Evolutionary conservation across 2,888 invertebrate species (phyloP).

Genomic region (Drosophila subsilvestris): DNA sequence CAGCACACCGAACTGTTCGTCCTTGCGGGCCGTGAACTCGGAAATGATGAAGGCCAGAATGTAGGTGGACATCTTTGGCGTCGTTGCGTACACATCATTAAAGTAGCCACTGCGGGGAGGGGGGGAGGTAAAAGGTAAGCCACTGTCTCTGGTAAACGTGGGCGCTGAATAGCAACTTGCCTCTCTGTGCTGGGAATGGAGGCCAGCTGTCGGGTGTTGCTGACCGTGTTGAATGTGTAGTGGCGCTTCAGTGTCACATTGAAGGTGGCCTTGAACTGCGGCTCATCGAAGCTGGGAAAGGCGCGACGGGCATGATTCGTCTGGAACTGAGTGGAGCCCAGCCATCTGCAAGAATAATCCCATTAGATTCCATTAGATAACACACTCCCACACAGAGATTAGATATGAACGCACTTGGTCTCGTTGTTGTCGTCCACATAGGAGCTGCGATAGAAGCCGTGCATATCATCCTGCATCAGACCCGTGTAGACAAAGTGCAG

Average conservation of each 20-base stretch:
- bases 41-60: conserved; percentile 91
- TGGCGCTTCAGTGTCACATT: conserved; percentile 84
- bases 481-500: conserved; percentile 85
- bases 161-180: conserved; percentile 64
- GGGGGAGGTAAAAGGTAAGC: not conserved
- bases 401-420: conserved; percentile 67
- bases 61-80: conserved; percentile 90
- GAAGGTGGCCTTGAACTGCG: conserved; percentile 89
- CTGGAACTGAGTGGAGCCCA: conserved; percentile 89
- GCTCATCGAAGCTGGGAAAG: conserved; percentile 93
- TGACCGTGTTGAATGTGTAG: conserved; percentile 72
- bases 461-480: conserved; percentile 85
- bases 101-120: conserved; percentile 53
- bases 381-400: not conserved
- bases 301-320: conserved; percentile 88
- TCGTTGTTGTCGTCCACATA: conserved; percentile 82
- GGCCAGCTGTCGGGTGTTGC: conserved; percentile 67
- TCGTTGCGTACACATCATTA: conserved; percentile 80
- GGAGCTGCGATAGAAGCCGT: conserved; percentile 85
- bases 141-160: not conserved
- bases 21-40: conserved; percentile 83
- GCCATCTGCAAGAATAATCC: conserved; percentile 83
- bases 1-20: conserved; percentile 85
- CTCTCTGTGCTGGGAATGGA: conserved; percentile 29
- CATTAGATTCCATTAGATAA: not conserved